Percentiles rank a stretch among this genome's conserved stretches.
phyloP scores from a whole-genome alignment of 2,113 vertebrate genomes.

The Bettongia penicillata region DNA sequence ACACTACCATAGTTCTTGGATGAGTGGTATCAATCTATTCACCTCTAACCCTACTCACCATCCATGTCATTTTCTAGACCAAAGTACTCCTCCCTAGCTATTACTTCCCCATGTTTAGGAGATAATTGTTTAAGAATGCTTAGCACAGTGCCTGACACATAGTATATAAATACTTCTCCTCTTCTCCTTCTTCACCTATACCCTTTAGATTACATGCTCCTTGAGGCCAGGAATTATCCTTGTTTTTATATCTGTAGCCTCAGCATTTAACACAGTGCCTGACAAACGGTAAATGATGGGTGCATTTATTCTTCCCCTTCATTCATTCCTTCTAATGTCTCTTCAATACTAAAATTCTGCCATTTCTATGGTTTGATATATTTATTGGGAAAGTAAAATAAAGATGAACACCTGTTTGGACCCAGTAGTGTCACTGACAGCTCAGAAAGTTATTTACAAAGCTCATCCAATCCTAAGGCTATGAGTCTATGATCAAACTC shows the following conservation, averaged over 20 bases:
- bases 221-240: not conserved
- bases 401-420: slow-evolving; percentile 9
- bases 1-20: not conserved
- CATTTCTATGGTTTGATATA: not conserved
- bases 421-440: not conserved
- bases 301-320: not conserved
- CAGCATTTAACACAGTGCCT: not conserved
- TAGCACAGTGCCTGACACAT: not conserved
- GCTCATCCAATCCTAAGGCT: not conserved
- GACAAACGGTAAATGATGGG: not conserved
- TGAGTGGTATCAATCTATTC: not conserved
- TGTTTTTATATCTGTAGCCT: not conserved
- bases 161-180: not conserved
- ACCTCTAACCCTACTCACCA: not conserved
- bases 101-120: not conserved
- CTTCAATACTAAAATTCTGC: not conserved
- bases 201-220: not conserved
- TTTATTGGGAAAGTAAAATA: slow-evolving; percentile 28
- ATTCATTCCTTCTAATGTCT: not conserved
- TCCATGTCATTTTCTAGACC: not conserved
- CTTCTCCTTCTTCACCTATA: not conserved
- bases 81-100: not conserved
- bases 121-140: not conserved
- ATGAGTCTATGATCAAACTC: not conserved
- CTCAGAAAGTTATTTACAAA: slow-evolving; percentile 15